Conservation (phyloP, 2,797 vertebrate species). For the Anguilla obscura region DNA sequence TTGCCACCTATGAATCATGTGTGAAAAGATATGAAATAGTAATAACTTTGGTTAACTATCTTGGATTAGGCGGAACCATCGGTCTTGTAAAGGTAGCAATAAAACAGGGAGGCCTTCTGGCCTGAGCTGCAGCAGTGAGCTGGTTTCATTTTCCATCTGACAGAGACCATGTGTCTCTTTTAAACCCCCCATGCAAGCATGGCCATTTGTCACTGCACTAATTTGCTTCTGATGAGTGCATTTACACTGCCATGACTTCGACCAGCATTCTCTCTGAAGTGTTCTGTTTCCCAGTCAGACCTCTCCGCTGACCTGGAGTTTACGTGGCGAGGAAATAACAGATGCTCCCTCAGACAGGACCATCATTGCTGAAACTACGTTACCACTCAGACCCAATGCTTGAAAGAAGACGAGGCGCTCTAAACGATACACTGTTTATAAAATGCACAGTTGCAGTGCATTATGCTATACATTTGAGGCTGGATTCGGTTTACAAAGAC, state of each 20-base stretch:
- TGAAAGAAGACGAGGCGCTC: not conserved
- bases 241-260: not conserved
- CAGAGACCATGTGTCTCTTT: conserved; percentile 18
- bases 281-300: not conserved
- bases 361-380: not conserved
- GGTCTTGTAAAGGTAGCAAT: not conserved
- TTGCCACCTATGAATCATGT: conserved; percentile 1
- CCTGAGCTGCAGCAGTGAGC: not conserved
- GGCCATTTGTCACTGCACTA: conserved; percentile 13
- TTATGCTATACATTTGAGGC: not conserved
- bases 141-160: conserved; percentile 7
- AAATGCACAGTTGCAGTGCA: not conserved
- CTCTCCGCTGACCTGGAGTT: not conserved
- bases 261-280: not conserved
- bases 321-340: not conserved
- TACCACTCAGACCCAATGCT: not conserved
- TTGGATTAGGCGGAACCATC: conserved; percentile 10
- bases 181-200: not conserved
- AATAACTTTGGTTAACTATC: conserved; percentile 18
- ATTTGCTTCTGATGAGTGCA: conserved; percentile 14
- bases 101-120: conserved; percentile 4
- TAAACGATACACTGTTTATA: not conserved
- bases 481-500: not conserved
- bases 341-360: not conserved
- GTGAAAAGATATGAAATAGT: conserved; percentile 13